A percentile compares a stretch with the other conserved stretches of the same genome.
These are phyloP conservation scores for Pandemis heparana DNA, from an alignment of 2,888 invertebrate species.

Conservation along the genomic window DNA sequence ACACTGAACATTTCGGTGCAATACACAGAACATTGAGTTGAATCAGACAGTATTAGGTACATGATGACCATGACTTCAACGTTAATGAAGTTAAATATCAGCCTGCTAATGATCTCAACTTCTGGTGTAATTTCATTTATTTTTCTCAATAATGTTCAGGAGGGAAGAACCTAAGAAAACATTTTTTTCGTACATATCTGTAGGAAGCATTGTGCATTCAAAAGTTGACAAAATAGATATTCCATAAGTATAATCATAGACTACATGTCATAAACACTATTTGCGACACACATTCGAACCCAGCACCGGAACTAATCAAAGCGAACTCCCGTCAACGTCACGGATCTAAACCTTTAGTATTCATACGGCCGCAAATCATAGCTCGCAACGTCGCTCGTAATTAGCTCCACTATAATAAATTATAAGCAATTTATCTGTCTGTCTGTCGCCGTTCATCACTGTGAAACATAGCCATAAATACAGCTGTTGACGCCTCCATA, in stretches of 20 bases:
- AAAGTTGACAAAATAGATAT: no score
- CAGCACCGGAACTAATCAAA: slow-evolving; percentile 24
- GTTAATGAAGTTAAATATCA: no score
- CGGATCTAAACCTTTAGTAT: slow-evolving; percentile 8
- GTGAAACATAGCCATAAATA: slow-evolving; percentile 54
- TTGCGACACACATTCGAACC: slow-evolving; percentile 24
- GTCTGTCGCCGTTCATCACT: slow-evolving; percentile 82
- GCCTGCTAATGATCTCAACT: no score
- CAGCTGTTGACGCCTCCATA: slow-evolving; percentile 22
- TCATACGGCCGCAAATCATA: slow-evolving; percentile 31
- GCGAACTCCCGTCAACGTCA: background rate
- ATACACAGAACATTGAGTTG: no score
- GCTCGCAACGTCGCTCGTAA: slow-evolving; percentile 64
- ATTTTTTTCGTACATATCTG: no score
- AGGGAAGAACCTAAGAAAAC: no score
- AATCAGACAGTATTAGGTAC: background rate
- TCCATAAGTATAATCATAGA: background rate
- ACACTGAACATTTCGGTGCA: no score
- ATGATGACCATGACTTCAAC: background rate
- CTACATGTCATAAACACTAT: background rate
- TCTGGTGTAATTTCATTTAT: no score
- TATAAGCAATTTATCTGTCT: slow-evolving; percentile 84
- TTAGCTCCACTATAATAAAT: slow-evolving; percentile 79
- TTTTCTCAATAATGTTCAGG: no score
- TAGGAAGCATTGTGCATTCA: no score